Evolutionary conservation across 2,113 vertebrate species (phyloP).

Genomic region (Etheostoma cragini): DNA sequence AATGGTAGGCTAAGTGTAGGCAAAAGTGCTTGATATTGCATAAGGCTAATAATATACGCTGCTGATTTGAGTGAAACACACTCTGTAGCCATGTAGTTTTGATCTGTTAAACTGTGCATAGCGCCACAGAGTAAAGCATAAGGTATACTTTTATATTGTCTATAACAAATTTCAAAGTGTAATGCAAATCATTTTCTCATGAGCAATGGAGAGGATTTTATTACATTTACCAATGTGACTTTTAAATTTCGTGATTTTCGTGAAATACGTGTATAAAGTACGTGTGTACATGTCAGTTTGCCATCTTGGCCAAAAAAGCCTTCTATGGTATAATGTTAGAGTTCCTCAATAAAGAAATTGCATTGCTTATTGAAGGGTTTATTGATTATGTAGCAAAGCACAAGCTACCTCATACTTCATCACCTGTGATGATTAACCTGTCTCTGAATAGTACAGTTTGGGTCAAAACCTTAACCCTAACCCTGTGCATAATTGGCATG

Average conservation of each 20-base stretch:
- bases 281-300: neutral
- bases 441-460: constrained; percentile 5
- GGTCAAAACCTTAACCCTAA: constrained; percentile 4
- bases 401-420: neutral
- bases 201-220: neutral
- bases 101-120: constrained; percentile 43
- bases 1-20: constrained; percentile 83
- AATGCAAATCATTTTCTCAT: neutral
- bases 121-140: constrained; percentile 14
- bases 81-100: constrained; percentile 46
- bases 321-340: neutral
- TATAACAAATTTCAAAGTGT: neutral
- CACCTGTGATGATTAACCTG: neutral
- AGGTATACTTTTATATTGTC: constrained; percentile 34
- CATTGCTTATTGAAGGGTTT: neutral
- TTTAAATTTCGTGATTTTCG: neutral
- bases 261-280: neutral
- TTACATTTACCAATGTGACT: neutral
- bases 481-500: constrained; percentile 13
- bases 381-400: neutral
- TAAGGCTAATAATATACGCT: constrained; percentile 85
- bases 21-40: constrained; percentile 86
- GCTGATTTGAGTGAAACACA: constrained; percentile 81
- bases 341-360: neutral
- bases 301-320: no score